Base-by-base conservation (phyloP, 2,113 vertebrate genomes). In the Rhodinocichla rosea region DNA sequence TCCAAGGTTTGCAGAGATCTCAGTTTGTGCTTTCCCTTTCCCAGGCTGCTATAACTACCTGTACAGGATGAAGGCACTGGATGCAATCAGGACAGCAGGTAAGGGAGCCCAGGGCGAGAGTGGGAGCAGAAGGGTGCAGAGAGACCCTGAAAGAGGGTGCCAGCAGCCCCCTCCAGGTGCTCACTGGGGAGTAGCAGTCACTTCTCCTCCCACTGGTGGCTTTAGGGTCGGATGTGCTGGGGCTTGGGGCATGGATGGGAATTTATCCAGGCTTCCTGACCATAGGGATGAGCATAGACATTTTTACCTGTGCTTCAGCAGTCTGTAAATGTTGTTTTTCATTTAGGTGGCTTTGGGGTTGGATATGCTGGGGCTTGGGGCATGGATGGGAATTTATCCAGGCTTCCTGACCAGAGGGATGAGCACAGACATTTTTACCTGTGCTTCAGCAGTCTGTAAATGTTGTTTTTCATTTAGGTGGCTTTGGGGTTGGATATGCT, bases 41-140 rank as follows among this genome's bases (percentile, higher is more conserved):
- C 56, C 96, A 99, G 99, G 96, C 89, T 98, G 98, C 95, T 98
- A 97, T 94, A 98, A 99, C 93, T 99, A 99, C 96, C 81, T 99
- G 75, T 99, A 99, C 97, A 98, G 99, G 87, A 99, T 99, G 99
- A 99, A 98, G 98, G 99, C 99, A 1, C 94, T 99, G 94, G 99
- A 99, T 87, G 99, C 99, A 8, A 98, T 99, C 88, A 98, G 98
- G 94, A 98, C 98, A 35, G 98, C 98, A 2, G 96, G 97, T 95
- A 52, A 91, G 67, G 23, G 45, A n/a, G 15, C 42, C 27, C 3
- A 2, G 60, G 39, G 40, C 13, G 10, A 24, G 63, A 33, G 26
- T 3, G 33, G 32, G 37, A 53, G 47, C 12, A 11, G 11, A 27
- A 32, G 10, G 39, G 26, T 19, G 20, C 40, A 35, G 56, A 33